Evolutionary conservation across 2,797 vertebrate genomes (phyloP), one percentile per base, ranked within the genome.

Genomic region (Micromesistius poutassou): DNA sequence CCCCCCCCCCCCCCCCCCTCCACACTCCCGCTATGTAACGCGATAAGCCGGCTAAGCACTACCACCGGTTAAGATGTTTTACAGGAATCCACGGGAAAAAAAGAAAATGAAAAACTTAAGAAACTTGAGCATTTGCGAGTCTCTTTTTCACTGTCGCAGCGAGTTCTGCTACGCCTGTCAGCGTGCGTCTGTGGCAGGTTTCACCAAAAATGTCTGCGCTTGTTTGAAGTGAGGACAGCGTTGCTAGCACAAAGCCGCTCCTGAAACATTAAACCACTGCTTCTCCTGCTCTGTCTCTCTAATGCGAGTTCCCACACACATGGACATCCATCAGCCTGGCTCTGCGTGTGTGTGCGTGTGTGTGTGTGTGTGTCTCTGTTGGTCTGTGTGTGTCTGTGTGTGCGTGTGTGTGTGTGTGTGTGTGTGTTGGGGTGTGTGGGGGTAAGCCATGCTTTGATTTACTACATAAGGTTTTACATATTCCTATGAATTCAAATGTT

Each of bases 221-320:
- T 85, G 86, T 90, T 89, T 91, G 88, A 91, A 87, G 90, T 84
- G 90, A 87, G 86, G 89, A 90, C 89, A 89, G 87, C 82, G 74
- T 6, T 72, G 90, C 77, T 82, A 86, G 89, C 87, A 83, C 80
- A 88, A 83, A 88, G 86, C 40, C 35, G 1, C 35, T 88, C 84
- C 81, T 88, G 89, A 88, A 90, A 89, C 77, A 78, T 78, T 80
- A 84, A 80, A 83, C 85, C 82, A 82, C 74, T 10, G 74, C 76
- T 75, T 77, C 82, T 71, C 80, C 31, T 31, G 83, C 31, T 78
- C 50, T 50, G 73, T 72, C 74, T 38, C 71, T 80, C 35, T 36
- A 36, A 7, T 36, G 35, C 35, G 1, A 8, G 7, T 36, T 36
- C 35, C 35, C 40, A 42, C 40, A 42, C 40, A 42, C 40, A 42